Percentiles rank a stretch among this genome's conserved stretches.
These are phyloP conservation scores for Zaprionus davidi DNA, from an alignment of 1,140 invertebrate genomes.

Conservation along the genomic window DNA sequence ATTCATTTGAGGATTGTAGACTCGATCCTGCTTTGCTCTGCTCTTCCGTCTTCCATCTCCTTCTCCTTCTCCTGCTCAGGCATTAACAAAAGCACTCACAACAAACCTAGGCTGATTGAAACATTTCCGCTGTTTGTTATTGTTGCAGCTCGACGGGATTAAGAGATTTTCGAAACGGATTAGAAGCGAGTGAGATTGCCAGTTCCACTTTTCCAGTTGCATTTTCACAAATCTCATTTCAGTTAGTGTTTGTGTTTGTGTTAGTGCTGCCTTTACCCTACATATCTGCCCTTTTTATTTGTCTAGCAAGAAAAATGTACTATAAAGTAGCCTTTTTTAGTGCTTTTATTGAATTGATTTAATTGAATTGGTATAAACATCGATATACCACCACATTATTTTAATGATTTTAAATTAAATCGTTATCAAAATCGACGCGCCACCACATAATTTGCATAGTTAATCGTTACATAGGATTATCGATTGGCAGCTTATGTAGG, in stretches of 20 bases:
- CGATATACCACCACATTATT: too few species aligned
- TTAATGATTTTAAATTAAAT: too few species aligned
- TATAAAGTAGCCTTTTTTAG: too few species aligned
- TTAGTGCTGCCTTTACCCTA: too few species aligned
- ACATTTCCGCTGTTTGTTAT: constrained; percentile 80
- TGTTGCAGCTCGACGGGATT: constrained; percentile 67
- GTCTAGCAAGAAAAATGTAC: too few species aligned
- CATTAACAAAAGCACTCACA: constrained; percentile 80
- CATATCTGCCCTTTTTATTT: too few species aligned
- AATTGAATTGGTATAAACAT: too few species aligned
- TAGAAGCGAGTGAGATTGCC: constrained; percentile 33
- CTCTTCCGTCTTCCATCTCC: constrained; percentile 6
- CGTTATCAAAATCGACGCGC: too few species aligned
- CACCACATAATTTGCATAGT: too few species aligned
- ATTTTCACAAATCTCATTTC: constrained; percentile 6
- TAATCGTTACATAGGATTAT: too few species aligned
- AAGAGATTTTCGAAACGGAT: constrained; percentile 75
- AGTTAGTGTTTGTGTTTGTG: neutral
- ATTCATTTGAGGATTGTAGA: constrained; percentile 18
- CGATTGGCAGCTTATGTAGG: too few species aligned
- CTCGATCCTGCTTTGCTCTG: constrained; percentile 13
- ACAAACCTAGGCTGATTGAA: constrained; percentile 63
- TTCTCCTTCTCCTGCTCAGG: constrained; percentile 5
- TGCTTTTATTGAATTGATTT: too few species aligned
- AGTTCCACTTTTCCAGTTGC: constrained; percentile 9